A percentile compares a stretch with the other conserved stretches of the same genome.
These are phyloP conservation scores for Nasonia giraulti DNA, from an alignment of 1,140 invertebrate genomes.

Conservation along the genomic window DNA sequence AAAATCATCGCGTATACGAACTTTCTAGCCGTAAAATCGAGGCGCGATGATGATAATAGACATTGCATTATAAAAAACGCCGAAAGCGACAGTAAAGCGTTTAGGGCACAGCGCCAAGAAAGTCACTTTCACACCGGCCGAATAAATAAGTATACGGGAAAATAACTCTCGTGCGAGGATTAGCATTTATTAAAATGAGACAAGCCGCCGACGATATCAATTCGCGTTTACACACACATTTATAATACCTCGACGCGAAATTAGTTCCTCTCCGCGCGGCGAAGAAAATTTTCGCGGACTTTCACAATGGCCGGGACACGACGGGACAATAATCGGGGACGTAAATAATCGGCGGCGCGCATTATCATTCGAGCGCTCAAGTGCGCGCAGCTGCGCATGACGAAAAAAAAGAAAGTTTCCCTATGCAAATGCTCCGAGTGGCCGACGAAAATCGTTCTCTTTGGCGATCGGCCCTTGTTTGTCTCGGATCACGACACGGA, in stretches of 20 bases:
- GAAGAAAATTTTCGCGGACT: slow-evolving; percentile 24
- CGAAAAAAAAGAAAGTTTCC: slow-evolving; percentile 6
- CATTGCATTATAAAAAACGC: background rate
- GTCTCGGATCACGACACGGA: background rate
- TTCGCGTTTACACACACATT: background rate
- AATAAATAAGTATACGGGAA: background rate
- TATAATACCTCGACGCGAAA: background rate
- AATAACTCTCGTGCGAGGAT: background rate
- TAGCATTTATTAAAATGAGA: slow-evolving; percentile 13
- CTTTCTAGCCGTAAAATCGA: background rate
- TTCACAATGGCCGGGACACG: slow-evolving; percentile 15
- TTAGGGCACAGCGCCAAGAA: background rate
- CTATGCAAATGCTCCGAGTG: background rate
- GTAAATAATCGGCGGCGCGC: slow-evolving; percentile 17
- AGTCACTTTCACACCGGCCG: slow-evolving; percentile 28
- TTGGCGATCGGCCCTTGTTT: background rate
- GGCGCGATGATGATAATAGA: background rate
- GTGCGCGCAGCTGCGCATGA: background rate
- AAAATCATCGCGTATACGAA: background rate
- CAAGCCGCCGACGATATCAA: background rate
- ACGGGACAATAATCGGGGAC: slow-evolving; percentile 1
- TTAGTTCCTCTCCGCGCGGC: background rate
- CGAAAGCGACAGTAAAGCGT: background rate
- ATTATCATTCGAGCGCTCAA: background rate
- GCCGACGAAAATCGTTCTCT: background rate